Evolutionary conservation across 2,797 vertebrate species (phyloP).

Genomic region (Buceros bicornis): DNA sequence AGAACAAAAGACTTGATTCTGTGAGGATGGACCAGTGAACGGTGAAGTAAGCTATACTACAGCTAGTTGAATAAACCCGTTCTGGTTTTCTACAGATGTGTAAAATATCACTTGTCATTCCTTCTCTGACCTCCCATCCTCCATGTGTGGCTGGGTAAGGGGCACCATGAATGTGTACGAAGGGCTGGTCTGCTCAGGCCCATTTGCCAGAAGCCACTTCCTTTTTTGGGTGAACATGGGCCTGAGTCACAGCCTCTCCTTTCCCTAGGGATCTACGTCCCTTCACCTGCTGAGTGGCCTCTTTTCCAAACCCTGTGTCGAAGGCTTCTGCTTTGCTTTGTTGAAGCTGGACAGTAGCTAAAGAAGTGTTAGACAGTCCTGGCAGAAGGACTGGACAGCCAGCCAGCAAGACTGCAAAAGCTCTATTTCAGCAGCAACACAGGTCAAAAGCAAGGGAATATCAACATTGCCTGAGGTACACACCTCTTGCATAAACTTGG

Average conservation of each 20-base stretch:
- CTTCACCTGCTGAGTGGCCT: neutral
- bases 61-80: neutral
- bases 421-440: neutral
- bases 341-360: neutral
- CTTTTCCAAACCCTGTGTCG: neutral
- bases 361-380: neutral
- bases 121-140: neutral
- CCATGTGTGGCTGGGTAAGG: accelerated
- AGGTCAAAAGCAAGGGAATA: neutral
- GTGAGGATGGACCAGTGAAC: neutral
- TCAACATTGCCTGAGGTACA: slow-evolving; percentile 35
- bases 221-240: neutral
- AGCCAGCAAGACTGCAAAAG: neutral
- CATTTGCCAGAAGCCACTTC: neutral
- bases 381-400: neutral
- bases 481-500: neutral
- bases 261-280: neutral
- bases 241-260: neutral
- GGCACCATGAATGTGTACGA: accelerated
- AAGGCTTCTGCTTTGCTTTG: neutral
- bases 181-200: accelerated
- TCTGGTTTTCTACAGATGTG: neutral
- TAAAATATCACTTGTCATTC: neutral
- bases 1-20: neutral
- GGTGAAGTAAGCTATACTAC: neutral